These are phyloP conservation scores for Lepus townsendii DNA, from an alignment of 2,797 vertebrate genomes.

Conservation along the genomic window DNA sequence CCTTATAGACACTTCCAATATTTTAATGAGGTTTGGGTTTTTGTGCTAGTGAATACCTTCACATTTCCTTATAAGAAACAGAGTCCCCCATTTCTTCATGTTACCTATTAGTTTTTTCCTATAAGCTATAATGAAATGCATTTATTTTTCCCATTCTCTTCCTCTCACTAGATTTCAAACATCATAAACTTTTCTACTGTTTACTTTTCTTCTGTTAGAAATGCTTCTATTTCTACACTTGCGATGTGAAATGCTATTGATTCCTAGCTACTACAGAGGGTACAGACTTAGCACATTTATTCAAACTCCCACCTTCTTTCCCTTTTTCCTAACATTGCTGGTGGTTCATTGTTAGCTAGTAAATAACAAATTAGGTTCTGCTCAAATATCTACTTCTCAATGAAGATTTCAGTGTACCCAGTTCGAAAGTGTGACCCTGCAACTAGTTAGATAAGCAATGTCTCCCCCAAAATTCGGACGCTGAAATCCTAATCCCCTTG, in stretches of 20 bases:
- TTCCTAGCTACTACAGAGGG: not conserved
- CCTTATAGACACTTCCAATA: not conserved
- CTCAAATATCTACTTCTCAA: not conserved
- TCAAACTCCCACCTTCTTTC: constrained; percentile 2
- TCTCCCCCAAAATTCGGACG: not conserved
- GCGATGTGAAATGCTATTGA: not conserved
- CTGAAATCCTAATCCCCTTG: not conserved
- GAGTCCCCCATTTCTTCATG: not conserved
- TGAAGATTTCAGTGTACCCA: not conserved
- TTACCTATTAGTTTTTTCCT: not conserved
- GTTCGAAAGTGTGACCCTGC: not conserved
- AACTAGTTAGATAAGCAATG: not conserved
- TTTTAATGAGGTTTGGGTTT: constrained; percentile 3
- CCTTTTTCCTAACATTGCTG: not conserved
- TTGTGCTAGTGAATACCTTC: not conserved
- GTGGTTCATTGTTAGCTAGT: not conserved
- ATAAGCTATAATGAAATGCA: not conserved
- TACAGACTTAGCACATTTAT: not conserved
- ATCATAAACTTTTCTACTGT: not conserved
- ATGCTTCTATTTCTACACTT: not conserved
- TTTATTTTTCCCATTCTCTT: not conserved
- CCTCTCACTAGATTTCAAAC: constrained; percentile 39
- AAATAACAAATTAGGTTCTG: not conserved
- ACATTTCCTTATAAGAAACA: not conserved
- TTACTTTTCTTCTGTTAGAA: not conserved